Percentiles rank a stretch among this genome's conserved stretches.
Evolutionary conservation across 2,113 vertebrate species (phyloP).

Genomic region (Tringa solitaria): DNA sequence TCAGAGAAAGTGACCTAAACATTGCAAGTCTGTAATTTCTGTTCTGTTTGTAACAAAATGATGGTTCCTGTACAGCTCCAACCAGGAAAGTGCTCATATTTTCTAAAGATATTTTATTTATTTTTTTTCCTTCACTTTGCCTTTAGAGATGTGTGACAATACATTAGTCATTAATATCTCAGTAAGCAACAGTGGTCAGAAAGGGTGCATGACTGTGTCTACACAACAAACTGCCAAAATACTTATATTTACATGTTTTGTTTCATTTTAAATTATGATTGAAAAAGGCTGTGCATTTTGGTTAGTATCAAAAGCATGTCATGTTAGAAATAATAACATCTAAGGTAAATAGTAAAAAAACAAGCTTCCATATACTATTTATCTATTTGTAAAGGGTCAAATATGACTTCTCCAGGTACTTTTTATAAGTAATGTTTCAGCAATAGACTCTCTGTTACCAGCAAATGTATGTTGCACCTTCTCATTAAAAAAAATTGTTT

Average conservation of each 20-base stretch:
- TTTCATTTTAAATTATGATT: neutral
- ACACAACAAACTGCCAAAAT: neutral
- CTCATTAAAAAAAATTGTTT: neutral
- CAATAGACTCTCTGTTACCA: neutral
- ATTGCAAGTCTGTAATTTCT: neutral
- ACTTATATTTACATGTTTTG: neutral
- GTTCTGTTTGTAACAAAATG: constrained; percentile 13
- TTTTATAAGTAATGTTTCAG: neutral
- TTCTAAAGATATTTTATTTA: neutral
- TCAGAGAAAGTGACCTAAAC: constrained; percentile 12
- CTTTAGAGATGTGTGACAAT: neutral
- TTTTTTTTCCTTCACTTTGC: neutral
- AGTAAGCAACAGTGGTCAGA: neutral
- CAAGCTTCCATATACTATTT: neutral
- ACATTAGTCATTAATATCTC: neutral
- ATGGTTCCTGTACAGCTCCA: neutral
- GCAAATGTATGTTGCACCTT: neutral
- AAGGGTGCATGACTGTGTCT: neutral
- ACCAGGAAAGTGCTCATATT: neutral
- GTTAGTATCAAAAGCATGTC: neutral
- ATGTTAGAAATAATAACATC: neutral
- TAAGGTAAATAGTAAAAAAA: neutral
- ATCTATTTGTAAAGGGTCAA: neutral
- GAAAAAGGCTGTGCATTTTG: neutral
- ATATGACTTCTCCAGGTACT: neutral